phyloP scores from a whole-genome alignment of 2,888 invertebrate species.

The Chydorus sphaericus region DNA sequence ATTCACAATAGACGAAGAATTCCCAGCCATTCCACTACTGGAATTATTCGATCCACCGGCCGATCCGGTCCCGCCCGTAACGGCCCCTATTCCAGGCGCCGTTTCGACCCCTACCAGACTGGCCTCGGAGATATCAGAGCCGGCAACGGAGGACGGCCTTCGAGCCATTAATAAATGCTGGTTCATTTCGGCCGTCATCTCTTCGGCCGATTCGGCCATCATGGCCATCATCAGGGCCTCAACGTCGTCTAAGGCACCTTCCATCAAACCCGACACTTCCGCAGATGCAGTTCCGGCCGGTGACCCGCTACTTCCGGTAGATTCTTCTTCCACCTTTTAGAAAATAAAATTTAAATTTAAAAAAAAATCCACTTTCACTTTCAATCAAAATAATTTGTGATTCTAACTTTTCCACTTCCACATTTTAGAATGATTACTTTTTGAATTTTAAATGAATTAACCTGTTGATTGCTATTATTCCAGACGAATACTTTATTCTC shows the following conservation, averaged over 20 bases:
- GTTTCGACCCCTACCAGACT: conserved; percentile 34
- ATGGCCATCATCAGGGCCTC: conserved; percentile 24
- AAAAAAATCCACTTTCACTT: no score
- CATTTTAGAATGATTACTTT: no score
- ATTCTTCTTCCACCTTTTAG: conserved; percentile 32
- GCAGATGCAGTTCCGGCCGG: conserved; percentile 17
- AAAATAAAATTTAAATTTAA: no score
- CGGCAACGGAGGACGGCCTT: conserved; percentile 17
- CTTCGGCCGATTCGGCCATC: conserved; percentile 7
- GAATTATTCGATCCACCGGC: conserved; percentile 20
- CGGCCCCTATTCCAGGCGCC: conserved; percentile 35
- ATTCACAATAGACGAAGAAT: conserved; percentile 4
- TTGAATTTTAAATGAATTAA: no score
- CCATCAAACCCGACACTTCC: conserved; percentile 31
- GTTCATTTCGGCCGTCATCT: background rate
- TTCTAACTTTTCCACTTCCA: no score
- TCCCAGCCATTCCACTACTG: conserved; percentile 9
- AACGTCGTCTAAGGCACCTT: conserved; percentile 30
- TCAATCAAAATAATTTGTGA: no score
- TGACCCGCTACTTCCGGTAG: conserved; percentile 8
- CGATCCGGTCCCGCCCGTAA: conserved; percentile 24
- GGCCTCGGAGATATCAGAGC: conserved; percentile 24
- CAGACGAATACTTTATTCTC: conserved; percentile 61
- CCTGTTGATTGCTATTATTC: no score
- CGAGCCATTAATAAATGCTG: conserved; percentile 18